Conservation (phyloP, 2,888 invertebrate genomes). For the Drosophila pegasa region DNA sequence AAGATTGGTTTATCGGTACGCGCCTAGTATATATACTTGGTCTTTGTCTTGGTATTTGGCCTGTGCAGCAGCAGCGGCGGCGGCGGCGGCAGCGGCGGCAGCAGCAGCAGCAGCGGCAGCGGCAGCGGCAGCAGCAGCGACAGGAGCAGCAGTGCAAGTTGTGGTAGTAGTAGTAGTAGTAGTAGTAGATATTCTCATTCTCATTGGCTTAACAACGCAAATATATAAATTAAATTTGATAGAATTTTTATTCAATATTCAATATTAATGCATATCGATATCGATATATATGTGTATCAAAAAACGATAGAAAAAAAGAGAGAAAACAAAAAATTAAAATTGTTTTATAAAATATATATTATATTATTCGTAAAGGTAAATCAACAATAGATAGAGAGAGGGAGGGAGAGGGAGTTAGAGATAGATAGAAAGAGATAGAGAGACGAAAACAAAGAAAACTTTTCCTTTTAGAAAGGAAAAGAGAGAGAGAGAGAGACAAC, state of each 20-base stretch:
- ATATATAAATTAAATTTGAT: conserved; percentile 81
- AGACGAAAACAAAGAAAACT: conserved; percentile 28
- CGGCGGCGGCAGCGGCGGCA: conserved; percentile 44
- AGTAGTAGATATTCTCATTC: conserved; percentile 85
- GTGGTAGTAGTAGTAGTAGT: conserved; percentile 79
- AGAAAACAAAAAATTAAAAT: conserved; percentile 55
- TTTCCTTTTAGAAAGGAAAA: conserved; percentile 11
- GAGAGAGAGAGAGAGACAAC: conserved; percentile 5
- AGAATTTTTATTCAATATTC: conserved; percentile 72
- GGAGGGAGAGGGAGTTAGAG: conserved; percentile 3
- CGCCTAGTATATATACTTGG: conserved; percentile 40
- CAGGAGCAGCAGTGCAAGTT: conserved; percentile 83
- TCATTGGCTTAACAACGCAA: conserved; percentile 84
- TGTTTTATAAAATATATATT: conserved; percentile 37
- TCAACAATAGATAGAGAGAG: conserved; percentile 31
- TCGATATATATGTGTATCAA: conserved; percentile 21
- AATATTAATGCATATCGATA: conserved; percentile 55
- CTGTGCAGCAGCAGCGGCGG: conserved; percentile 30
- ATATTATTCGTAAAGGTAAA: conserved; percentile 29
- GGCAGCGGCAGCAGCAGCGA: conserved; percentile 64
- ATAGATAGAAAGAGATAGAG: background rate
- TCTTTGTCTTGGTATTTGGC: conserved; percentile 17
- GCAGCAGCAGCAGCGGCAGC: conserved; percentile 70
- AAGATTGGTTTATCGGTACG: conserved; percentile 28
- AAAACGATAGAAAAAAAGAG: conserved; percentile 55